Conservation (phyloP, 2,888 invertebrate species). For the Ormyrus thymus region DNA sequence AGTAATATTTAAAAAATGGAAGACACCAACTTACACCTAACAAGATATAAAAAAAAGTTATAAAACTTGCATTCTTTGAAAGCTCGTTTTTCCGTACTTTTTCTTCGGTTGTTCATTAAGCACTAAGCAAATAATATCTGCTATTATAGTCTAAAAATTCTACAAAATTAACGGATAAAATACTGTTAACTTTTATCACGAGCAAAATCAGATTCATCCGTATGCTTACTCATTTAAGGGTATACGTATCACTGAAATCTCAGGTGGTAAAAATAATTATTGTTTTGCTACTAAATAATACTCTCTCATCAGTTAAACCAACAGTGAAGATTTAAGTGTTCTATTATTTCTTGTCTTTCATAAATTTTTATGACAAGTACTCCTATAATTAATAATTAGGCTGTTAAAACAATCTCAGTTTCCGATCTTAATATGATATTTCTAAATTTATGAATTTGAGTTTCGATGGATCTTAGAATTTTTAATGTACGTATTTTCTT, state of each 20-base stretch:
- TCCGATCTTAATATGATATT: constrained; percentile 35
- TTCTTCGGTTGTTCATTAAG: constrained; percentile 24
- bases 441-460: background rate
- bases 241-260: constrained; percentile 31
- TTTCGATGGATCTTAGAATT: background rate
- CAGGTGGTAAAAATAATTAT: constrained; percentile 20
- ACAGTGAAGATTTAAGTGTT: background rate
- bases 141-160: constrained; percentile 20
- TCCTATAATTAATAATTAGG: constrained; percentile 21
- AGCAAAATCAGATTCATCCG: constrained; percentile 21
- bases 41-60: no score
- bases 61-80: constrained; percentile 14
- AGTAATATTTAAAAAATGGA: no score
- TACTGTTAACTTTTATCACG: constrained; percentile 43
- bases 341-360: constrained; percentile 3
- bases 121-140: constrained; percentile 27
- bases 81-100: constrained; percentile 26
- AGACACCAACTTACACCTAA: no score
- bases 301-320: constrained; percentile 2
- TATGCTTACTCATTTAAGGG: background rate
- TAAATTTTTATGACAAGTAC: constrained; percentile 37
- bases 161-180: constrained; percentile 47
- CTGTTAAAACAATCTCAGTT: constrained; percentile 36
- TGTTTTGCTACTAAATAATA: constrained; percentile 30
- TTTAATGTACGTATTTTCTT: no score